phyloP scores from a whole-genome alignment of 2,888 invertebrate species.

The Cantharis lateralis region DNA sequence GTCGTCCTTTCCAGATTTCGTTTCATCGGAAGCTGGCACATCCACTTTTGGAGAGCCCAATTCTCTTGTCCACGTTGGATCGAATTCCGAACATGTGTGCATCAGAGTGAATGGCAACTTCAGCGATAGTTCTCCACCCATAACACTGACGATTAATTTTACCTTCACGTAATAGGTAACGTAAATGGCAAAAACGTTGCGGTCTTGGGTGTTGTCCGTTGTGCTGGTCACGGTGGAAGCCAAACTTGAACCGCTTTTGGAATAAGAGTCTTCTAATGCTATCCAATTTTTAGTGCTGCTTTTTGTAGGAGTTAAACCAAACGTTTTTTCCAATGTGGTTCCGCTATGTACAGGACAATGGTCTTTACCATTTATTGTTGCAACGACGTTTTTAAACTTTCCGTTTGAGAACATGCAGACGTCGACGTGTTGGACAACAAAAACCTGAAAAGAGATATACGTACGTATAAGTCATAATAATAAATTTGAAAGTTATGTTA shows the following conservation, averaged over 20 bases:
- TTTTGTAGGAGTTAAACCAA: constrained; percentile 71
- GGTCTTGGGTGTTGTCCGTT: constrained; percentile 67
- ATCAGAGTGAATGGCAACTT: constrained; percentile 82
- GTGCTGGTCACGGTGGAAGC: constrained; percentile 62
- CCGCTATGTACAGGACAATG: constrained; percentile 71
- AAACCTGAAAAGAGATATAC: constrained; percentile 62
- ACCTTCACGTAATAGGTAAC: constrained; percentile 91
- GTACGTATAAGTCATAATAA: background rate
- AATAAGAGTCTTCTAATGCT: constrained; percentile 83
- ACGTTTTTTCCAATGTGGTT: constrained; percentile 65
- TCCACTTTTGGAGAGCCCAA: constrained; percentile 27
- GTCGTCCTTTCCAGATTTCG: constrained; percentile 49
- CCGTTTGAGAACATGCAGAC: constrained; percentile 95
- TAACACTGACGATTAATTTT: constrained; percentile 77
- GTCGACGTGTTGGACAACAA: constrained; percentile 87
- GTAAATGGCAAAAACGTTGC: constrained; percentile 88
- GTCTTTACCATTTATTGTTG: constrained; percentile 65
- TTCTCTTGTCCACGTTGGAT: constrained; percentile 61
- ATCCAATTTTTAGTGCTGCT: constrained; percentile 90
- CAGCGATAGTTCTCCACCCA: constrained; percentile 79
- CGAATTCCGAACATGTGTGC: constrained; percentile 71
- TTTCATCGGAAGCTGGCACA: constrained; percentile 31
- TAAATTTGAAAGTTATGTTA: no score
- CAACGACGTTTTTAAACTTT: constrained; percentile 92
- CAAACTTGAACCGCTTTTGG: constrained; percentile 65